A percentile compares a stretch with the other conserved stretches of the same genome.
phyloP scores from a whole-genome alignment of 2,113 vertebrate species.

The Protobothrops mucrosquamatus region DNA sequence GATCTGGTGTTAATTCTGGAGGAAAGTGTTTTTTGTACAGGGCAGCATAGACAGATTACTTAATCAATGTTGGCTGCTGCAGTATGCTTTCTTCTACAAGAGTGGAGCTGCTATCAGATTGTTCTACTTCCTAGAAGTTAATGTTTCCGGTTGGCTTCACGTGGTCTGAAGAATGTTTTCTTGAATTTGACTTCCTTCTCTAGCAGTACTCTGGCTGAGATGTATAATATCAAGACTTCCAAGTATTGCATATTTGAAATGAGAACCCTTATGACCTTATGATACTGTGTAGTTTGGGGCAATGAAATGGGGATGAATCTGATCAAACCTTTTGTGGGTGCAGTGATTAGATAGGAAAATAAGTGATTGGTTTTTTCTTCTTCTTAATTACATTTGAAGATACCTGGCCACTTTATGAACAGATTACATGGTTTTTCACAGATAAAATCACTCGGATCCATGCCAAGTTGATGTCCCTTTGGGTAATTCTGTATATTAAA shows the following conservation, averaged over 20 bases:
- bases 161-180: background rate
- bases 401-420: background rate
- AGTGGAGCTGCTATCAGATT: background rate
- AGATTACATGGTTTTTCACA: background rate
- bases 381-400: background rate
- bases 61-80: background rate
- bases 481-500: background rate
- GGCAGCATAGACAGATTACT: background rate
- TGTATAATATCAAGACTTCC: background rate
- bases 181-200: background rate
- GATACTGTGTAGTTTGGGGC: background rate
- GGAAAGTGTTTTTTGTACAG: background rate
- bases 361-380: background rate
- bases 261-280: background rate
- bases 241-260: background rate
- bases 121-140: background rate
- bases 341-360: background rate
- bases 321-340: background rate
- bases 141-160: background rate
- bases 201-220: background rate
- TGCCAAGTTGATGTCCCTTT: background rate
- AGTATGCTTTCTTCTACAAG: background rate
- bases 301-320: background rate
- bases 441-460: background rate
- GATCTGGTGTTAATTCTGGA: background rate